Percentiles rank a stretch among this genome's conserved stretches.
These are phyloP conservation scores for Notiomystis cincta DNA, from an alignment of 2,113 vertebrate genomes.

Conservation along the genomic window DNA sequence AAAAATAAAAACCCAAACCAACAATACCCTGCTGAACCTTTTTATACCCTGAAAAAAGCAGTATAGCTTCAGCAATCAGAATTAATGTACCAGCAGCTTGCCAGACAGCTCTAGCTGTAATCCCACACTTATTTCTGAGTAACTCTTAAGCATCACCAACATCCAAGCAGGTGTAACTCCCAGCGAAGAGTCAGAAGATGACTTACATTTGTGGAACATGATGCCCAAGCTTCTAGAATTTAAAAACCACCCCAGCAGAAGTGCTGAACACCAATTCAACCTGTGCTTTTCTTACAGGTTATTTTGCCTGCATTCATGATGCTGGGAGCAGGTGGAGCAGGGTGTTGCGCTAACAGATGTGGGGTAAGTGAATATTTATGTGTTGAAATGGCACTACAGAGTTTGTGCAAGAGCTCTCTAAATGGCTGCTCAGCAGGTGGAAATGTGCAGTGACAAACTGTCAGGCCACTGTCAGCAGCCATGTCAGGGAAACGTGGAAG, in stretches of 20 bases:
- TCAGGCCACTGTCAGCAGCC: not conserved
- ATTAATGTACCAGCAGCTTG: not conserved
- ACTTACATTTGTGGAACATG: not conserved
- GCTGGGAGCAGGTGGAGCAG: constrained; percentile 56
- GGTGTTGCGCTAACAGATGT: constrained; percentile 68
- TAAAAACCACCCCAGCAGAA: not conserved
- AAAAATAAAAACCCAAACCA: not conserved
- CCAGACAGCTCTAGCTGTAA: not conserved
- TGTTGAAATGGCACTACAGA: not conserved
- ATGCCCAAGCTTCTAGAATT: not conserved
- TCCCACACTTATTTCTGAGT: not conserved
- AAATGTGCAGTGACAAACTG: not conserved
- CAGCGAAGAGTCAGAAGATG: not conserved
- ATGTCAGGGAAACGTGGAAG: not conserved
- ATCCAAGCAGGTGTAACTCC: not conserved
- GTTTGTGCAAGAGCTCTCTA: not conserved
- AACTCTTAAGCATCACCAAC: not conserved
- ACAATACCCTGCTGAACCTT: not conserved
- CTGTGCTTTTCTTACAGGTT: constrained; percentile 44
- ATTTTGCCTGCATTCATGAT: constrained; percentile 66
- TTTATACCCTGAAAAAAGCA: not conserved
- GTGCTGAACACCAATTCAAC: not conserved
- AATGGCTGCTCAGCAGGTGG: constrained; percentile 6
- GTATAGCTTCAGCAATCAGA: not conserved
- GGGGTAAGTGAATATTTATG: constrained; percentile 48